phyloP scores from a whole-genome alignment of 2,888 invertebrate genomes.

The Drosophila demipolita region DNA sequence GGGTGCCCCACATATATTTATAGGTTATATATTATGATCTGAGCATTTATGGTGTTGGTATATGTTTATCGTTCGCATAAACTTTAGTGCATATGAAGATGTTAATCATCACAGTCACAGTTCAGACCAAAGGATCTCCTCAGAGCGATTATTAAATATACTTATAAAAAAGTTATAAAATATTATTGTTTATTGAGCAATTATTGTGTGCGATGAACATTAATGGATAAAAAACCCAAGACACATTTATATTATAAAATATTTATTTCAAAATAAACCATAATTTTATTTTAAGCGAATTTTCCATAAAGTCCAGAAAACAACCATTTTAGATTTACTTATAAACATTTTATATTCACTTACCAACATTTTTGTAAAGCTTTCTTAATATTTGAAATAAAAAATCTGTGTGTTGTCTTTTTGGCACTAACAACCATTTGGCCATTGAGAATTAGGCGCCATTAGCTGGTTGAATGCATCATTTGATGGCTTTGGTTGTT shows the following conservation, averaged over 20 bases:
- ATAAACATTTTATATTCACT: background rate
- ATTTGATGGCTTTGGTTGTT: constrained; percentile 50
- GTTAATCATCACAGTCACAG: constrained; percentile 35
- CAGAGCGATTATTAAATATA: background rate
- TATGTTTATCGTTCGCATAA: constrained; percentile 53
- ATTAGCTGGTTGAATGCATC: constrained; percentile 53
- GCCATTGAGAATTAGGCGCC: constrained; percentile 2
- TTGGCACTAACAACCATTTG: background rate
- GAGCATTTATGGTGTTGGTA: constrained; percentile 46
- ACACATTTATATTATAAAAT: background rate
- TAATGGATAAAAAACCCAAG: background rate
- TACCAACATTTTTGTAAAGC: background rate
- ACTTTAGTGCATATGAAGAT: constrained; percentile 44
- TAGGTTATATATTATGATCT: constrained; percentile 47
- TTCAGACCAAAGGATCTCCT: constrained; percentile 6
- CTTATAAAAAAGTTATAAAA: constrained; percentile 13
- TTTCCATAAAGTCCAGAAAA: background rate
- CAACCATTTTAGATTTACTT: background rate
- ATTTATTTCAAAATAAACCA: background rate
- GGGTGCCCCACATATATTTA: constrained; percentile 40
- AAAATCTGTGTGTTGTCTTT: background rate
- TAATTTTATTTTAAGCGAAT: background rate
- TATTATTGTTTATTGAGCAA: background rate
- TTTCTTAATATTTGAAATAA: background rate
- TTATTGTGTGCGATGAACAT: background rate